Evolutionary conservation across 1,140 invertebrate genomes (phyloP).

Genomic region (Diabrotica undecimpunctata): DNA sequence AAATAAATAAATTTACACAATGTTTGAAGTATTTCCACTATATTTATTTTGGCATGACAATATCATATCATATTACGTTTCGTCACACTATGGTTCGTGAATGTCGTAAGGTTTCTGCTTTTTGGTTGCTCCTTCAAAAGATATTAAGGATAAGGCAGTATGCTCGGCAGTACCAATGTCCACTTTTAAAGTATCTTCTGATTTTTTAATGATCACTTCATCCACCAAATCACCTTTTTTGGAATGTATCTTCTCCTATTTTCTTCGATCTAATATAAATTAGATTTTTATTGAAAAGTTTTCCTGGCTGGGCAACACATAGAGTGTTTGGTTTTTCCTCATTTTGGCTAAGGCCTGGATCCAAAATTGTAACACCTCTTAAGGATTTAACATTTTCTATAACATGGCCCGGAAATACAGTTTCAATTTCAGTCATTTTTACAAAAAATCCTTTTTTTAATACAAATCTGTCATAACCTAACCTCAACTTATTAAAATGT

Average conservation of each 20-base stretch:
- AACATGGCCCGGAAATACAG: slow-evolving; percentile 66
- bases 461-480: no score
- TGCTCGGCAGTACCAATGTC: slow-evolving; percentile 82
- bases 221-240: slow-evolving; percentile 80
- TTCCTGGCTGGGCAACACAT: slow-evolving; percentile 66
- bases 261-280: slow-evolving; percentile 82
- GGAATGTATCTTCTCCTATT: slow-evolving; percentile 79
- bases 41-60: no score
- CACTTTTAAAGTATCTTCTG: slow-evolving; percentile 75
- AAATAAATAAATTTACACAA: no score
- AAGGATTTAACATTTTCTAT: slow-evolving; percentile 53
- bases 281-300: slow-evolving; percentile 71
- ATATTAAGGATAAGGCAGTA: slow-evolving; percentile 75
- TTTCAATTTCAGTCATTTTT: slow-evolving; percentile 7
- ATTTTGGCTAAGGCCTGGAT: slow-evolving; percentile 76
- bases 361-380: slow-evolving; percentile 62
- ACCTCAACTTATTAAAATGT: no score
- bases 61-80: no score
- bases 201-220: slow-evolving; percentile 77
- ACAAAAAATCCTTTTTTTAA: no score
- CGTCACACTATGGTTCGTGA: no score
- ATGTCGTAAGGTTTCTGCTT: slow-evolving; percentile 90
- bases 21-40: no score
- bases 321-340: slow-evolving; percentile 60
- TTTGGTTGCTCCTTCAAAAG: slow-evolving; percentile 93